Evolutionary conservation across 2,888 invertebrate species (phyloP), one percentile per base, ranked within the genome.

Genomic region (Spilarctia lutea): DNA sequence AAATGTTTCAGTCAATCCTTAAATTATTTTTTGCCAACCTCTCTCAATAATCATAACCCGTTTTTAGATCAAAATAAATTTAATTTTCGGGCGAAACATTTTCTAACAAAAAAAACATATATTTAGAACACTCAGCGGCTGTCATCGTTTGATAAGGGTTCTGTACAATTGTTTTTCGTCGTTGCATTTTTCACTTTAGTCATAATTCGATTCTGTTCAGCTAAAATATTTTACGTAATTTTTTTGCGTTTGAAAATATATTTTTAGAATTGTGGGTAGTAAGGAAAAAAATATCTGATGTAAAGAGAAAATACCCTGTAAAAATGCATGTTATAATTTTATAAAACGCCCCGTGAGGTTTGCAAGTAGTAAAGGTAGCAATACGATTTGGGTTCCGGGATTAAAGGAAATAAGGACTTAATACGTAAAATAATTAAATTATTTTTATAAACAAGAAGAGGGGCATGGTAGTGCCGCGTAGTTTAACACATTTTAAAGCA

Each of bases 141-240:
- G 80, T 78, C 85, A 79, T 71, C 77, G 20, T 10, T 69, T 81
- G 80, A 80, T 72, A 72, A 84, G 85, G 85, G 85, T 81, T 42
- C 67, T n/a, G 70, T 63, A 67, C 48, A 72, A 73, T 70, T 75
- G 66, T 75, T 73, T 75, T 75, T 70, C 68, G 39, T 63, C 39
- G 60, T 45, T 73, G 72, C 70, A 73, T 70, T 70, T 73, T 75
- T 73, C 69, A 70, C 67, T 75, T 73, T 60, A 70, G 66, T 42
- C 65, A 48, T 27, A 72, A 75, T 75, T 72, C n/a, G 52, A 75
- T 68, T 72, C 52, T 68, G 68, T 71, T 74, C 52, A 1, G 30
- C 13, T 4, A 39, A 45, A 73, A 65, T 73, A 68, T 69, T 69
- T 73, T 65, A 33, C 63, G 42, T 63, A 4, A 63, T 67, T 45